Conservation (phyloP, 2,888 invertebrate species). For the Syritta pipiens region DNA sequence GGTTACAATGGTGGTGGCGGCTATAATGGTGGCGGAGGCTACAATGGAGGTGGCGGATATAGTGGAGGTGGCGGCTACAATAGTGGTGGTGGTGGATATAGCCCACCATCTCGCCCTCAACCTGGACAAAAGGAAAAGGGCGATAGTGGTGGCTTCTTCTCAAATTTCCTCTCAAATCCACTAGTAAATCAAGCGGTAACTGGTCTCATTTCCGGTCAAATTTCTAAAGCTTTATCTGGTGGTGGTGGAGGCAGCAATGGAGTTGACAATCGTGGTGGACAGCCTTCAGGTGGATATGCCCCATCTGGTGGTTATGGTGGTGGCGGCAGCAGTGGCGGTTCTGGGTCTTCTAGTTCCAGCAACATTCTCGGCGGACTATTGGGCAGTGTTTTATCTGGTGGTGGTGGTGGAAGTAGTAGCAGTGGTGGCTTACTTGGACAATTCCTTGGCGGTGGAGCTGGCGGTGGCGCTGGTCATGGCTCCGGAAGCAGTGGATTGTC, state of each 20-base stretch:
- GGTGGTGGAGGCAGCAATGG: constrained; percentile 72
- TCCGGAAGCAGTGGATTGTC: constrained; percentile 72
- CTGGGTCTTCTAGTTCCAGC: constrained; percentile 66
- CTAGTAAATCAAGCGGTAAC: constrained; percentile 77
- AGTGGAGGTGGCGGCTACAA: constrained; percentile 68
- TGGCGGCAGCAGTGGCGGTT: constrained; percentile 68
- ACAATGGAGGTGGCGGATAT: constrained; percentile 66
- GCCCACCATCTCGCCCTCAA: constrained; percentile 63
- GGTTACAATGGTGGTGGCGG: constrained; percentile 70
- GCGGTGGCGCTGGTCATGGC: constrained; percentile 68
- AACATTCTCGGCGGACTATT: constrained; percentile 72
- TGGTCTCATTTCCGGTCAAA: constrained; percentile 78
- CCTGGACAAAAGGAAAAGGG: constrained; percentile 76
- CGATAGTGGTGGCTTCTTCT: constrained; percentile 76
- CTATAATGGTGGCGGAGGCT: constrained; percentile 19
- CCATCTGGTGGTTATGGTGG: constrained; percentile 73
- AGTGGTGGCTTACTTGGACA: constrained; percentile 68
- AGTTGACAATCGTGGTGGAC: constrained; percentile 72
- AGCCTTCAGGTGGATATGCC: constrained; percentile 73
- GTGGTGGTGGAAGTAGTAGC: constrained; percentile 66
- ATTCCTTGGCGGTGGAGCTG: constrained; percentile 69
- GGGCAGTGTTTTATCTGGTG: constrained; percentile 71
- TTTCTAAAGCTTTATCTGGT: constrained; percentile 76
- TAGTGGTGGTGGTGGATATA: constrained; percentile 70
- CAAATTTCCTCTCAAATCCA: constrained; percentile 77